These are phyloP conservation scores for Tauraco hartlaubi DNA, from an alignment of 2,797 vertebrate genomes.

Conservation along the genomic window DNA sequence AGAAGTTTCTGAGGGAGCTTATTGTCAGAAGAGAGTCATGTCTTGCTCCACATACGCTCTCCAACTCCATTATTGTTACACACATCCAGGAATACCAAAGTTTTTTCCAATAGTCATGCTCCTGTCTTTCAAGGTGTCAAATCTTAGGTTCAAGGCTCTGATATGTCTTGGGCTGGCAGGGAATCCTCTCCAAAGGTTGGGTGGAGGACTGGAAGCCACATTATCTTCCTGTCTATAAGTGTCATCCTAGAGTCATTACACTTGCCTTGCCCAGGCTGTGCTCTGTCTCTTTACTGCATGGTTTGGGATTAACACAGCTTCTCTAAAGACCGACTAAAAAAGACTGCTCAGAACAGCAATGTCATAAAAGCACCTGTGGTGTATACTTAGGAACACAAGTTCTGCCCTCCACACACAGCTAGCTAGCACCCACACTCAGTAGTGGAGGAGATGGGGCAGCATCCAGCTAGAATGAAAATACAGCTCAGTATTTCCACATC, in stretches of 20 bases:
- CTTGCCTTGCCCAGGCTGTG: not conserved
- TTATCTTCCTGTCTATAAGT: not conserved
- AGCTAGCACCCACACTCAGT: not conserved
- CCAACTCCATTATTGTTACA: not conserved
- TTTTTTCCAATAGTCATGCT: not conserved
- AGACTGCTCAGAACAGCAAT: not conserved
- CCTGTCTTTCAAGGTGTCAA: not conserved
- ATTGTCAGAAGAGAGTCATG: not conserved
- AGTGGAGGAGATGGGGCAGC: not conserved
- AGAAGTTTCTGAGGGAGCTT: not conserved
- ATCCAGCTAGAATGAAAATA: not conserved
- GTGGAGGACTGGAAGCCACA: not conserved
- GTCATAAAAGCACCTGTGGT: not conserved
- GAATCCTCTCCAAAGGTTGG: not conserved
- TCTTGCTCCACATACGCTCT: not conserved
- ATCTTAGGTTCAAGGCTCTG: not conserved
- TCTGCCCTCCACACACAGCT: not conserved
- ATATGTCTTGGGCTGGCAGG: not conserved
- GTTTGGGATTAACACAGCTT: not conserved
- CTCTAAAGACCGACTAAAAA: not conserved
- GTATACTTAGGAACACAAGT: not conserved
- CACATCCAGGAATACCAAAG: not conserved
- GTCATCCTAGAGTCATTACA: not conserved
- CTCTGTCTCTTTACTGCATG: not conserved
- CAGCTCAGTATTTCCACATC: not conserved